Percentiles rank a stretch among this genome's conserved stretches.
Evolutionary conservation across 2,888 invertebrate species (phyloP).

Genomic region (Cheilosia vernalis): DNA sequence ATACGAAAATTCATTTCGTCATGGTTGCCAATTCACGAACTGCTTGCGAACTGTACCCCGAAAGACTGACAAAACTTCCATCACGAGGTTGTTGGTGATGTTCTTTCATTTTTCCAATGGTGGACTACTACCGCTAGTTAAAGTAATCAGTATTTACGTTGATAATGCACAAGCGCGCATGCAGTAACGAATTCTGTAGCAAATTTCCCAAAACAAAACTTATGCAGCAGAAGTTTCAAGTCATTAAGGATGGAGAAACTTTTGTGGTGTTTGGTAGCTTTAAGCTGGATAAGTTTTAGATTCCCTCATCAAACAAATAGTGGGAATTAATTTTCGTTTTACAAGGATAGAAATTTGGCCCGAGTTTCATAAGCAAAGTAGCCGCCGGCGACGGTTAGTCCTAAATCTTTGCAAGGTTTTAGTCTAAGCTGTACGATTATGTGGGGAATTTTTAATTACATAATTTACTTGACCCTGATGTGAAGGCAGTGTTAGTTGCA

Average conservation of each 20-base stretch:
- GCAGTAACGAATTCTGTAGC: neutral
- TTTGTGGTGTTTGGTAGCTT: neutral
- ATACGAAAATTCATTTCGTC: slow-evolving; percentile 9
- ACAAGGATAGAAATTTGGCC: slow-evolving; percentile 15
- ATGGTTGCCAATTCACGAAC: neutral
- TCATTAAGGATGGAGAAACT: neutral
- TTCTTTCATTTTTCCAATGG: neutral
- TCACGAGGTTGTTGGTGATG: neutral
- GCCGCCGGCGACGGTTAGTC: neutral
- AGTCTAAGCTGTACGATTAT: neutral
- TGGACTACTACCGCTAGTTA: slow-evolving; percentile 26
- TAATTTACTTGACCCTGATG: too few species aligned
- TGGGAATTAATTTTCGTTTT: slow-evolving; percentile 31
- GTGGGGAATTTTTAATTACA: neutral
- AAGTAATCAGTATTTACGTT: slow-evolving; percentile 38
- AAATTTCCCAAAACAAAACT: neutral
- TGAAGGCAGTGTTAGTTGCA: neutral
- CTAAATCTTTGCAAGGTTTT: slow-evolving; percentile 3
- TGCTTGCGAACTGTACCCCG: neutral
- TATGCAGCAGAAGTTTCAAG: neutral
- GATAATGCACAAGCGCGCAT: slow-evolving; percentile 25
- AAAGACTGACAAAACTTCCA: slow-evolving; percentile 6
- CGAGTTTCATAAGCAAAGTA: neutral
- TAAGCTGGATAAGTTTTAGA: neutral
- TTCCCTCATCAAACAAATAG: slow-evolving; percentile 13